These are phyloP conservation scores for Phengaris arion DNA, from an alignment of 2,888 invertebrate genomes.

Conservation along the genomic window DNA sequence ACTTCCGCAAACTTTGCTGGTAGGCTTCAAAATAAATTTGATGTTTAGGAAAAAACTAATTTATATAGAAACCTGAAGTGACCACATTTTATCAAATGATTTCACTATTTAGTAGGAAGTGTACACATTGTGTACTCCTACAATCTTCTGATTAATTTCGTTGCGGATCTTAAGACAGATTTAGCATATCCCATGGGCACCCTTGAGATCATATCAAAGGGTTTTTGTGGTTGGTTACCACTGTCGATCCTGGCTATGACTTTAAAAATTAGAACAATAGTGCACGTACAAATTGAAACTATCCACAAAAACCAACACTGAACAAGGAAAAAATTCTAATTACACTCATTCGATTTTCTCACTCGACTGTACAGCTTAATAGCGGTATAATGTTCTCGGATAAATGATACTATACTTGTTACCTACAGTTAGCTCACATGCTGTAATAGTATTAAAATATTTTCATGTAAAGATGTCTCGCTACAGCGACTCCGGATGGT, in stretches of 20 bases:
- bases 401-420: conserved; percentile 44
- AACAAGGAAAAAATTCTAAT: not conserved
- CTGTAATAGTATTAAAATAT: conserved; percentile 57
- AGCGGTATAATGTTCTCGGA: conserved; percentile 34
- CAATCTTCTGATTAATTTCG: no score
- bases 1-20: not conserved
- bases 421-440: conserved; percentile 51
- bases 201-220: no score
- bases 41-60: no score
- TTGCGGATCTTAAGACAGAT: no score
- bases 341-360: not conserved
- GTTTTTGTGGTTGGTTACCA: no score
- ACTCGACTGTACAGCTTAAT: conserved; percentile 19
- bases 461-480: conserved; percentile 56
- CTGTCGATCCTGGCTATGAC: no score
- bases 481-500: conserved; percentile 44
- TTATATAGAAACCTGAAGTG: no score
- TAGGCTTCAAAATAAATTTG: not conserved
- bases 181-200: no score
- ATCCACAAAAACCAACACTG: not conserved
- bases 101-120: no score
- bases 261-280: no score
- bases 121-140: no score
- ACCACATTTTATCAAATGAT: no score
- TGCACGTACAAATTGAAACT: not conserved